Evolutionary conservation across 2,888 invertebrate species (phyloP), one percentile per base, ranked within the genome.

Genomic region (Lasioglossum pauxillum): DNA sequence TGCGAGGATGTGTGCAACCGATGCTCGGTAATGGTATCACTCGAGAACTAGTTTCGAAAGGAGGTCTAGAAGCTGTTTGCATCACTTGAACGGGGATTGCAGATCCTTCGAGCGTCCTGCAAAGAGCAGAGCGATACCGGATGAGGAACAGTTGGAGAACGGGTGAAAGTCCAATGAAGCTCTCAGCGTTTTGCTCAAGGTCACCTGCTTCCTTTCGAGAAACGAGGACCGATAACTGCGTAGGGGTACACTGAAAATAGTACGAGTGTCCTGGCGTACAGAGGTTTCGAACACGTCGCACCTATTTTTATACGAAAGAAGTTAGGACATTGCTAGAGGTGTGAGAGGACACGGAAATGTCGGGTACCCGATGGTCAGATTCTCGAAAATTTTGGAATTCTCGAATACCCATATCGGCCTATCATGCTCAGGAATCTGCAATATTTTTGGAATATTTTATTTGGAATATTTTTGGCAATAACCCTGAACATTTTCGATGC

Each of bases 161-260:
- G 60, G 79, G 87, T 87, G 90, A 90, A 90, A 89, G 91, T 91
- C 35, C 57, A 46, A 64, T 41, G 80, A 86, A 84, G 84, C 81
- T 85, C 76, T 82, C 64, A 49, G 46, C 46, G 72, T 80, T 84
- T 82, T 67, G 72, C 64, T 85, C 90, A 90, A 90, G 86, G 91
- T 90, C 85, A 83, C 60, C 74, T 77, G 77, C 69, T 84, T 80
- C 82, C 75, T 85, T 80, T 81, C 80, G 41, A 80, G 38, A 76
- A 73, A 85, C 85, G 71, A 82, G 46, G 53, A 76, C 78, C 72
- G 8, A 80, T 19, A 71, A 44, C 84, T 87, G 79, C 64, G 44
- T 67, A 82, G 73, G n/a, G 16, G 46, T 16, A 14, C 38, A 12
- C 27, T 16, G 80, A 64, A 46, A n/a, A 38, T 31, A 27, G 4